Base-by-base conservation (phyloP, 2,797 vertebrate species). In the Myotis myotis region DNA sequence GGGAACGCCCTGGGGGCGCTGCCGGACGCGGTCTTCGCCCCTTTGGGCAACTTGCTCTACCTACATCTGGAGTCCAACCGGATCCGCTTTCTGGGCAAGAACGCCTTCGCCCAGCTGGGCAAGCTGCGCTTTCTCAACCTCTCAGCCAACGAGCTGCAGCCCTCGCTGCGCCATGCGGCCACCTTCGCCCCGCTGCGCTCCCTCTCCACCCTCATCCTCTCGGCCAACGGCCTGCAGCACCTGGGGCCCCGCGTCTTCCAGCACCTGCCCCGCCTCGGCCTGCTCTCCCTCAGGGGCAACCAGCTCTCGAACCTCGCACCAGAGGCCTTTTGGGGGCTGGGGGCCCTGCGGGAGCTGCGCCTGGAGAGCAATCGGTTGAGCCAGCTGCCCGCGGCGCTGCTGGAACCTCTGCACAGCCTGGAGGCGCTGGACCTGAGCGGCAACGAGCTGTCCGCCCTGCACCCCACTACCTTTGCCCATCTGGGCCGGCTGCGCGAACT, bases 101-200 rank as follows among this genome's bases (percentile, higher is more conserved):
- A 99, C 4, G 98, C 99, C 0, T 99, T 99, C 74, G 97, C 98
- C 0, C 98, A 99, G 72, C 98, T 99, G 93, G 97, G 98, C 78
- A 99, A 99, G 96, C 98, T 99, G 87, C 99, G 99, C 93, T 99
- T 99, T 86, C 98, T 99, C 1, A 99, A 99, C 97, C 98, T 99
- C 83, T 99, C 99, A 0, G 98, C 98, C 92, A 99, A 99, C 97
- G 98, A 98, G 96, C 76, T 97, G 80, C 99, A 99, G 97, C 98
- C 98, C 9, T 98, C 98, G 7, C 91, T 99, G 92, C 98, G 98
- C n/a, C 98, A 98, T 68, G 97, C 98, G 0, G 98, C 98, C 80
- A 98, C 98, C 51, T 99, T 99, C 3, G 98, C 98, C 13, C 99
- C 98, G 0, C 98, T 99, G 89, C 98, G 89, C 82, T 98, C 99